Evolutionary conservation across 2,888 invertebrate species (phyloP), one percentile per base, ranked within the genome.

Genomic region (Drosophila koepferae): DNA sequence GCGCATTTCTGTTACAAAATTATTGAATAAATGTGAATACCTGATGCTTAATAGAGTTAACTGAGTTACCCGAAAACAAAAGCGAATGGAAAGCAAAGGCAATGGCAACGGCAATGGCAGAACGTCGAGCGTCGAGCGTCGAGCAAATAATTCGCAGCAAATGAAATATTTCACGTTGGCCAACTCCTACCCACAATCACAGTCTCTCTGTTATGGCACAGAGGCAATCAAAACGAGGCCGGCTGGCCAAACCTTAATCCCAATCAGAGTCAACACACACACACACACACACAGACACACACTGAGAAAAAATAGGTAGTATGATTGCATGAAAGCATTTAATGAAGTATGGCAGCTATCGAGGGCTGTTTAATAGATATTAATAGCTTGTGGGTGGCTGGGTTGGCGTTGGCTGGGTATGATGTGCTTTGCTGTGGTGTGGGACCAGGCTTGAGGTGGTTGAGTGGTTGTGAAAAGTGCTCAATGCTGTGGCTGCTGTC

Each of bases 131-230:
- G 63, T 65, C 71, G 67, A 74, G 89, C 81, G 63, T 65, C 71
- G 67, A 74, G 76, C 74, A 88, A 89, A 86, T 86, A 86, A 82
- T 85, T 87, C 76, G 81, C 76, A 81, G 85, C 73, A 78, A 86
- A 90, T 88, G 88, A 90, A 90, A 88, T 90, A 86, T 88, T 82
- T 88, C 81, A 81, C 82, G 81, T 78, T 68, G 14, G 14, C 38
- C 38, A 38, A 14, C 38, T 18, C 8, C 14, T 36, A 0, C 28
- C 28, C 28, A 28, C 69, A 68, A 67, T 67, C 67, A 68, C 48
- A 58, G 49, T 16, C 40, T 16, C 40, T 16, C 38, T 41, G 36
- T 54, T 46, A 6, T 67, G 73, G 72, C 81, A 63, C 81, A 82
- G 73, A 82, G 74, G 87, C 85, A 89, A 89, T 87, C 89, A 86